Conservation (phyloP, 2,797 vertebrate species). For the Epinephelus coioides region DNA sequence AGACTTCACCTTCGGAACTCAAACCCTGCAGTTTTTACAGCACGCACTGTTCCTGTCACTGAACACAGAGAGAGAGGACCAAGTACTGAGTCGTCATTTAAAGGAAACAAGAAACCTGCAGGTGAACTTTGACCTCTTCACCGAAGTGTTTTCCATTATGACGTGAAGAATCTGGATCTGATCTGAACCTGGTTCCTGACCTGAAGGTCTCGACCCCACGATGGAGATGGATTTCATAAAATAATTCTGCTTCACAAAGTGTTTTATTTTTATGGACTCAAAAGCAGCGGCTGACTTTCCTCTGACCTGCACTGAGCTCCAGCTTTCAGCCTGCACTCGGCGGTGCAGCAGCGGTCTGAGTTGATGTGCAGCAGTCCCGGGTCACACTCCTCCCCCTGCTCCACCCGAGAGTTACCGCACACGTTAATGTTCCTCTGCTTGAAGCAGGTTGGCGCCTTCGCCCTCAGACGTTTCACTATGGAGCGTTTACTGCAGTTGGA, state of each 20-base stretch:
- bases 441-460: constrained; percentile 92
- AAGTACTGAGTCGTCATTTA: too few relatives aligned
- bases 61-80: constrained; percentile 10
- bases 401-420: constrained; percentile 96
- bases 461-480: constrained; percentile 90
- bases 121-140: too few relatives aligned
- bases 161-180: too few relatives aligned
- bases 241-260: too few relatives aligned
- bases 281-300: too few relatives aligned
- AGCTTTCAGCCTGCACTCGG: constrained; percentile 85
- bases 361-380: constrained; percentile 92
- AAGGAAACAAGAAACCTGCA: too few relatives aligned
- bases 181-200: too few relatives aligned
- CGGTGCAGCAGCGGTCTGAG: constrained; percentile 91
- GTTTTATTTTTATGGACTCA: too few relatives aligned
- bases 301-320: constrained; percentile 91
- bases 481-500: constrained; percentile 95
- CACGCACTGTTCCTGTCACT: constrained; percentile 98
- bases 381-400: constrained; percentile 94
- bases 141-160: too few relatives aligned
- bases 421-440: constrained; percentile 93
- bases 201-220: too few relatives aligned
- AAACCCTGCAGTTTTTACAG: constrained; percentile 91
- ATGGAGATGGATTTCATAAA: too few relatives aligned
- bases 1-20: constrained; percentile 90